These are phyloP conservation scores for Aratinga solstitialis DNA, from an alignment of 2,797 vertebrate genomes.

Conservation along the genomic window DNA sequence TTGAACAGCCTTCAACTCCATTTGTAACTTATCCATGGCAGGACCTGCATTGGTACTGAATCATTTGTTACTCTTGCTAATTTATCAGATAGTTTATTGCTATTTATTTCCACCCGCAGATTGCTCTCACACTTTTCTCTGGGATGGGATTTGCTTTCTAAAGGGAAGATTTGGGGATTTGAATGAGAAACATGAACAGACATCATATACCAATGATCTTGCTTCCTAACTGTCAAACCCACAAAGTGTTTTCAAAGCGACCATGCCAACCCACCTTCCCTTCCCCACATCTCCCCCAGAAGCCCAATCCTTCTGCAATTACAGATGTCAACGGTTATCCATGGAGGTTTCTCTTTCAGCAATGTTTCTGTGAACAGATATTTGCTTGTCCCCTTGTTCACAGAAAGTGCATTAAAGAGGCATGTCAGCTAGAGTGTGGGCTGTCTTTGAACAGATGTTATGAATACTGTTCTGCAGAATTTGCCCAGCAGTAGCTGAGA, in stretches of 20 bases:
- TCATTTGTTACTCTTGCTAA: neutral
- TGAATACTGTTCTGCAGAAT: slow-evolving; percentile 54
- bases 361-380: slow-evolving; percentile 52
- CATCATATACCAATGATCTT: neutral
- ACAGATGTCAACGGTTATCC: neutral
- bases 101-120: neutral
- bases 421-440: slow-evolving; percentile 53
- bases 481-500: slow-evolving; percentile 56
- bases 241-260: neutral
- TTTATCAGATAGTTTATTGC: neutral
- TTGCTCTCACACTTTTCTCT: neutral
- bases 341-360: slow-evolving; percentile 31
- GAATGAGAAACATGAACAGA: neutral
- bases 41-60: neutral
- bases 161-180: neutral
- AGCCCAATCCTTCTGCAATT: neutral
- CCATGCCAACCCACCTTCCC: neutral
- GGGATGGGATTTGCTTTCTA: neutral
- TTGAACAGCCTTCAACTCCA: neutral
- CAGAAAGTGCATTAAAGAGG: slow-evolving; percentile 43
- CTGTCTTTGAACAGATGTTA: slow-evolving; percentile 63
- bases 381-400: slow-evolving; percentile 43
- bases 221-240: neutral
- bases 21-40: neutral
- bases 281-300: neutral